phyloP scores from a whole-genome alignment of 2,113 vertebrate species.

The Zosterops borbonicus region DNA sequence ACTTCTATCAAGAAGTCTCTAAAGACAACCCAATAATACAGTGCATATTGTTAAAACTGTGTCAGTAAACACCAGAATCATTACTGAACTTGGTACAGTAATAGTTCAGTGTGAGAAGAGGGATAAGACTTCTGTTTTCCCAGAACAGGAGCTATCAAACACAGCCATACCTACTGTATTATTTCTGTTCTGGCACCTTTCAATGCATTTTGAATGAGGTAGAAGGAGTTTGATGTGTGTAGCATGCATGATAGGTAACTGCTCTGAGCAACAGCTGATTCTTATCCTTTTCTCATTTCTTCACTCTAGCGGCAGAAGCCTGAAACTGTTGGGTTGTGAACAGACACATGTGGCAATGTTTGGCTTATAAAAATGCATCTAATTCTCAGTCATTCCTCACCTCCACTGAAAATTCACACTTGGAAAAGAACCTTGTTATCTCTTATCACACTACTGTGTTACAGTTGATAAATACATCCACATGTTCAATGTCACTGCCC shows the following conservation, averaged over 20 bases:
- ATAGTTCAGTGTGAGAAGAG: background rate
- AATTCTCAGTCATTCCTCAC: background rate
- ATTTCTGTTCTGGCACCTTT: background rate
- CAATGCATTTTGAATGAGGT: background rate
- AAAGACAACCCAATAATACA: background rate
- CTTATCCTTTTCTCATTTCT: background rate
- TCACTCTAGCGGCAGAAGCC: background rate
- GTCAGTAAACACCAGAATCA: background rate
- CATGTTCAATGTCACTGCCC: background rate
- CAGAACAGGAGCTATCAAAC: background rate
- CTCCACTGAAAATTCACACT: background rate
- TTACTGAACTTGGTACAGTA: background rate
- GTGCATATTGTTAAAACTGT: background rate
- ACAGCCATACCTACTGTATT: background rate
- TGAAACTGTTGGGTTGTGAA: background rate
- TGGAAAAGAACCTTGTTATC: background rate
- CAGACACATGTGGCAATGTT: background rate
- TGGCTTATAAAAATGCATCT: background rate
- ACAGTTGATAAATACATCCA: background rate
- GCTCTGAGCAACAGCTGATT: background rate
- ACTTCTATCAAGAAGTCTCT: background rate
- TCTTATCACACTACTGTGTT: background rate
- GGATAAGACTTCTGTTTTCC: background rate
- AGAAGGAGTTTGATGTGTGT: background rate
- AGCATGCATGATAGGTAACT: background rate